Base-by-base conservation (phyloP, 30 jellyfish, hydroid and myxozoan species). In the Aurelia sp. region DNA sequence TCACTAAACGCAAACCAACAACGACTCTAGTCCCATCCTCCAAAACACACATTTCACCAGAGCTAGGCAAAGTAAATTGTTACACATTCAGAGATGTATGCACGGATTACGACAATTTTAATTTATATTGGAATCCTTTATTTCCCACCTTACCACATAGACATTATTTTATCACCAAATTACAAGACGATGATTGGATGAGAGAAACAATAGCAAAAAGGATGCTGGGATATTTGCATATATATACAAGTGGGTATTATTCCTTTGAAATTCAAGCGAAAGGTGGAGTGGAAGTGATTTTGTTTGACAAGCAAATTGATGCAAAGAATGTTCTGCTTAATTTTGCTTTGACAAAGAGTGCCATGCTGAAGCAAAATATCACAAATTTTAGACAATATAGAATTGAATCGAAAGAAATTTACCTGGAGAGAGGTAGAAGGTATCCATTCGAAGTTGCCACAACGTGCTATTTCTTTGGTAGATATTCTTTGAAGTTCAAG, bases 131-230 rank as follows among this genome's bases (percentile, higher is more conserved):
- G 97, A 81, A 93, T 73, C 86, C 93, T 6, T 66, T 93, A 47
- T 93, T 85, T 77, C 98, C 98, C 13, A 53, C 62, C 31, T 33
- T 47, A 55, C 98, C 98, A 40, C 17, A 74, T 16, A 73, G 61
- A 35, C 92, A 90, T 17, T 81, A 71, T 16, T 59, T 93, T 35
- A 27, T 76, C 27, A 71, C 59, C 7, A 48, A 61, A 30, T 66
- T 93, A 11, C 79, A 93, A 6, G 98, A 93, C 62, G 87, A 62
- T 47, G 81, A 63, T 22, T 57, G 68, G 75, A 48, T 71, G 12
- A 35, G 57, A 13, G 64, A 62, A 13, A 64, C 80, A 66, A 22
- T 60, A 16, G 62, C 78, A 11, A 69, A 97, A 16, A 75, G 95
- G 33, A 57, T 93, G 18, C 59, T 85, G 10, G 97, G 96, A 31